A percentile compares a stretch with the other conserved stretches of the same genome.
Evolutionary conservation across 2,797 vertebrate genomes (phyloP).

Genomic region (Enteromius fasciolatus): DNA sequence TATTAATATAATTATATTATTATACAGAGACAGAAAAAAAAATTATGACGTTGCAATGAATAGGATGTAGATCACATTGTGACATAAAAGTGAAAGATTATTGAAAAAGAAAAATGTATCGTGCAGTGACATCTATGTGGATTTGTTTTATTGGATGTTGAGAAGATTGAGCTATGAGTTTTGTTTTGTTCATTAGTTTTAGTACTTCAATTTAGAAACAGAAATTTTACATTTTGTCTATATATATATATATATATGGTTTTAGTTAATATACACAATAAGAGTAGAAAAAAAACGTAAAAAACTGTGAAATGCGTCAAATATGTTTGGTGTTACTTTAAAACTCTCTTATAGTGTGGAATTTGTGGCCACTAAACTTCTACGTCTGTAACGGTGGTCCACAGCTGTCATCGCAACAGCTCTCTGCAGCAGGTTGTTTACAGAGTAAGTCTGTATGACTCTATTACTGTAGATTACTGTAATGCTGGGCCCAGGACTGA

Average conservation of each 20-base stretch:
- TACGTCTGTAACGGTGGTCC: neutral
- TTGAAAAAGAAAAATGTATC: too few relatives aligned
- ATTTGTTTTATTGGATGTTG: too few relatives aligned
- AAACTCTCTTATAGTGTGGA: neutral
- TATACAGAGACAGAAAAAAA: too few relatives aligned
- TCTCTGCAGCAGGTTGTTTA: conserved; percentile 35
- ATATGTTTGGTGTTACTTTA: neutral
- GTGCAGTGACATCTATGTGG: too few relatives aligned
- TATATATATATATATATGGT: neutral
- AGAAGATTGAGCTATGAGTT: neutral
- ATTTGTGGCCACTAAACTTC: neutral
- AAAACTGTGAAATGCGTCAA: neutral
- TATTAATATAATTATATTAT: too few relatives aligned
- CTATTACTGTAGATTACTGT: conserved; percentile 34
- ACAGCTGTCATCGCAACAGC: neutral
- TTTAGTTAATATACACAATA: neutral
- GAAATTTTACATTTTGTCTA: too few relatives aligned
- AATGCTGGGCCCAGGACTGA: neutral
- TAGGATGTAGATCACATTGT: too few relatives aligned
- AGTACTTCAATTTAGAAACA: too few relatives aligned
- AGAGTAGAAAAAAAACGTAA: neutral
- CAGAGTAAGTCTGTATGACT: conserved; percentile 2
- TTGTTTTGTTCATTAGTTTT: neutral
- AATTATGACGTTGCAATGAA: too few relatives aligned
- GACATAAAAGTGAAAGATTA: too few relatives aligned